These are phyloP conservation scores for Drosophila sulfurigaster DNA, from an alignment of 1,140 invertebrate species.

Conservation along the genomic window DNA sequence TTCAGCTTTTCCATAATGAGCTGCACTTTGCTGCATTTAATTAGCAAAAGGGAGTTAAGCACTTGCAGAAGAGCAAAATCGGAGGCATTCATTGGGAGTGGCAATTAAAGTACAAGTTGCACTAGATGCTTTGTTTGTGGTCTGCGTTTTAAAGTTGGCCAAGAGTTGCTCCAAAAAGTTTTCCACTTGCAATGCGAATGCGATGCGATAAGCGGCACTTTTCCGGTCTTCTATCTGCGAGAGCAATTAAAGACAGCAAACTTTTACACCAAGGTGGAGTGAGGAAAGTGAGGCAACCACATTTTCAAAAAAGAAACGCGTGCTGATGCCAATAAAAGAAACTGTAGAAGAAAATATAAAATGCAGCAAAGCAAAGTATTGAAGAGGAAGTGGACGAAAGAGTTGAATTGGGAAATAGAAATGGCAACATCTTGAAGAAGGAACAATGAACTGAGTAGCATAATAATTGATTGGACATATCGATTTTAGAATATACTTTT, in stretches of 20 bases:
- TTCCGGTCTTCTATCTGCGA: conserved; percentile 63
- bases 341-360: background rate
- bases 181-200: conserved; percentile 58
- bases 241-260: conserved; percentile 69
- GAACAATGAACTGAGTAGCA: too few species aligned
- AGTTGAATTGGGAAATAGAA: background rate
- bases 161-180: conserved; percentile 52
- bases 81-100: conserved; percentile 3
- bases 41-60: conserved; percentile 40
- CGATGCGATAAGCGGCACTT: conserved; percentile 72
- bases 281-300: background rate
- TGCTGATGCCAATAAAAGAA: background rate
- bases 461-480: background rate
- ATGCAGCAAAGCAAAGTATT: background rate
- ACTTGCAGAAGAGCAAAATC: background rate
- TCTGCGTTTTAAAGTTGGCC: conserved; percentile 50
- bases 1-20: conserved; percentile 54
- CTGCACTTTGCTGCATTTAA: conserved; percentile 74
- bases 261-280: conserved; percentile 24
- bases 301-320: background rate
- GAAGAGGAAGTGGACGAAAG: background rate
- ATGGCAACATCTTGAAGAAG: background rate
- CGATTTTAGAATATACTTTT: background rate
- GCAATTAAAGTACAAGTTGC: conserved; percentile 17
- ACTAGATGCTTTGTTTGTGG: conserved; percentile 58